Base-by-base conservation (phyloP, 1,140 invertebrate genomes). In the Diplogasteroides magnus region DNA sequence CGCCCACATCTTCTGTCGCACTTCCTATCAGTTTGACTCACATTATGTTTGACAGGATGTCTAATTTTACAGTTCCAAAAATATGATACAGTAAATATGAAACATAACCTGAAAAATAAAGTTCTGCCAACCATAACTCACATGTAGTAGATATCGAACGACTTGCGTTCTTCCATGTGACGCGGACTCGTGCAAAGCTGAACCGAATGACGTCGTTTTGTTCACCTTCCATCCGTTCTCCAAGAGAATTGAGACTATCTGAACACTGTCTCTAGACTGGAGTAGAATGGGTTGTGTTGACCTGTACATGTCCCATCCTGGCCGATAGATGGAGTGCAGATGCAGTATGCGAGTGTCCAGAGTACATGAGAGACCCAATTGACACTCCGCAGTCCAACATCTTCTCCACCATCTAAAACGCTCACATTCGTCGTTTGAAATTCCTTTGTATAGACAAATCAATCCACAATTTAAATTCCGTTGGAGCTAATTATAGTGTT, bases 251-350 rank as follows among this genome's bases (percentile, higher is more conserved):
- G 67, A 67, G 27, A 71, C 14, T 23, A 74, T 64, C 73, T 74
- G n/a, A 68, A 57, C 14, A 31, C 0, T 25, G 29, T 3, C 1
- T 67, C 29, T 66, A 31, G 3, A 23, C 59, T 11, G 19, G 26
- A 11, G n/a, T 0, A n/a, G n/a, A 67, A 1, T 11, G 29, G 25
- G 19, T 67, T 31, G 26, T 1, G 48, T 14, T 67, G 23, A 75
- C 74, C 31, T 75, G 74, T 31, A 68, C 67, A n/a, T 75, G 74
- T 2, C 74, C 74, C 57, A 37, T 67, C 19, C 67, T 57, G 1
- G 74, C 74, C 19, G 74, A 72, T 6, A 75, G 48, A 61, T 75
- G 74, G 2, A 75, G 29, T 11, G 71, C 74, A 19, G 71, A 74
- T 2, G 73, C 73, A 23, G 67, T 74, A 31, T 75, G 74, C n/a